Evolutionary conservation across 1,140 invertebrate genomes (phyloP), one percentile per base, ranked within the genome.

Genomic region (Marisa cornuarietis): DNA sequence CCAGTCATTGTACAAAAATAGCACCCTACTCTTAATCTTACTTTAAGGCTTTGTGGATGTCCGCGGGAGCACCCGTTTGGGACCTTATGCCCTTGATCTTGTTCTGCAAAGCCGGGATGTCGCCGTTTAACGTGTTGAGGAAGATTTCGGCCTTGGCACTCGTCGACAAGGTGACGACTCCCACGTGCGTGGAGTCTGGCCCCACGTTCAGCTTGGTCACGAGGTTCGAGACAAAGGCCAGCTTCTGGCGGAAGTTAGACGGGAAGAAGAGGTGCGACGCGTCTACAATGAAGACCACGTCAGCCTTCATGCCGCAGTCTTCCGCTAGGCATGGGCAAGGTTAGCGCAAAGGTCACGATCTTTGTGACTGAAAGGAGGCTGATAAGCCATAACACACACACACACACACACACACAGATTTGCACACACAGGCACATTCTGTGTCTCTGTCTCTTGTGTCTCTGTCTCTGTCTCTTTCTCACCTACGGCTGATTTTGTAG

Each of bases 281-380:
- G 75, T 89, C 88, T n/a, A 89, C 81, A n/a, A 86, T 78, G 76
- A 88, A 87, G 31, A 87, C 83, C 49, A 88, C 82, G 71, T 88
- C 87, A 3, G 82, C 80, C 9, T 78, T 71, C 63, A 78, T 66
- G 5, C 69, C 75, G 65, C 83, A 84, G 54, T 82, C 71, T 0
- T 0, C 69, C n/a, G 22, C 31, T 71, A 7, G 9, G n/a, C 42
- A 16, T 20, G 24, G 24, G 52, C 24, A 14, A 31, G 58, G 49
- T 61, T 31, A 54, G 31, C 61, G 62, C 3, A 63, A 22, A 51
- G 74, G 54, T 51, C 22, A 31, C n/a, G 31, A 49, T 31, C 42
- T 26, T 71, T 24, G 69, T 71, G 69, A 58, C 11, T 58, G 11
- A n/a, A n/a, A n/a, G n/a, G n/a, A n/a, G n/a, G n/a, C n/a, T n/a